phyloP scores from a whole-genome alignment of 2,888 invertebrate genomes.

The Trichacis sp. region DNA sequence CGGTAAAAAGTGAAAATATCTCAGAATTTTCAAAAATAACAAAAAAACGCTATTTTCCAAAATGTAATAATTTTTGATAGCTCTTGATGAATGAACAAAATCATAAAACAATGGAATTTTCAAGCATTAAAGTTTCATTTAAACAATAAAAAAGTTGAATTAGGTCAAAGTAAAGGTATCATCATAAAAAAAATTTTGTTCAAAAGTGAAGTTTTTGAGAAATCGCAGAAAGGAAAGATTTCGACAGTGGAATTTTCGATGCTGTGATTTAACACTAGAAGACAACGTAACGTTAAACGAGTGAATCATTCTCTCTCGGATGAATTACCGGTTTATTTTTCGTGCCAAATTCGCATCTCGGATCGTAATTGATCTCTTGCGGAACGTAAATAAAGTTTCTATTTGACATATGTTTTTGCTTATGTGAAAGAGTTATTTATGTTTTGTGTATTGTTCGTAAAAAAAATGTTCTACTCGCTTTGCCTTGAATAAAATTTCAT shows the following conservation, averaged over 20 bases:
- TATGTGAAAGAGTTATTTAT: slow-evolving; percentile 21
- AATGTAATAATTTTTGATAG: too few relatives aligned
- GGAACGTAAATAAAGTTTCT: slow-evolving; percentile 31
- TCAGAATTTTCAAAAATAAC: too few relatives aligned
- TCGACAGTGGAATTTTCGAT: too few relatives aligned
- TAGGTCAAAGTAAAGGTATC: not conserved
- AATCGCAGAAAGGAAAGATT: not conserved
- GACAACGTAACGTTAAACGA: slow-evolving; percentile 46
- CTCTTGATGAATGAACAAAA: too few relatives aligned
- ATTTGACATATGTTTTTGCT: not conserved
- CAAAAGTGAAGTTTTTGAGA: not conserved
- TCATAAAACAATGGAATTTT: too few relatives aligned
- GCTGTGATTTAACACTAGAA: too few relatives aligned
- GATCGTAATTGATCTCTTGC: slow-evolving; percentile 38
- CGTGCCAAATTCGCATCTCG: slow-evolving; percentile 39
- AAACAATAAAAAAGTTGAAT: too few relatives aligned
- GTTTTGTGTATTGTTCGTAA: not conserved
- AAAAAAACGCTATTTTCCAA: too few relatives aligned
- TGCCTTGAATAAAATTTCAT: too few relatives aligned
- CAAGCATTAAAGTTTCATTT: too few relatives aligned
- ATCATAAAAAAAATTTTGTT: too few relatives aligned
- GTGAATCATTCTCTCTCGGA: slow-evolving; percentile 48
- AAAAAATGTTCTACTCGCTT: not conserved
- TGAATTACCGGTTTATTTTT: slow-evolving; percentile 16
- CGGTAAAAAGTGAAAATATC: too few relatives aligned